These are phyloP conservation scores for Trachelus iudaicus DNA, from an alignment of 2,888 invertebrate species.

Conservation along the genomic window DNA sequence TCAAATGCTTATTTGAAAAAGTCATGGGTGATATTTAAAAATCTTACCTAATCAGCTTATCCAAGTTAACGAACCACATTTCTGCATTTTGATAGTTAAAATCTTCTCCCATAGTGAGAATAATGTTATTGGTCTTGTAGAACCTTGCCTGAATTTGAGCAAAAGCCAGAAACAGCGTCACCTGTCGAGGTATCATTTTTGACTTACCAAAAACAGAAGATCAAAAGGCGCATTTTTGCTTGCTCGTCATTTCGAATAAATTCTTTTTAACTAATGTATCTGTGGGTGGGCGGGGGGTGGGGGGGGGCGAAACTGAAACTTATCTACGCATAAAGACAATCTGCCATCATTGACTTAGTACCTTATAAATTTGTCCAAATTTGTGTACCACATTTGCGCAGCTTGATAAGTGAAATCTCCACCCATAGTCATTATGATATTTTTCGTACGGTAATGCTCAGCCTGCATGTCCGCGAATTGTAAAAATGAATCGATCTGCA, in stretches of 20 bases:
- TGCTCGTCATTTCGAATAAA: neutral
- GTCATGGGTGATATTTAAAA: neutral
- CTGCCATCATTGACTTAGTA: slow-evolving; percentile 46
- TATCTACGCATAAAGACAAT: neutral
- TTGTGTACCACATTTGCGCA: slow-evolving; percentile 83
- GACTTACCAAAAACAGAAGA: neutral
- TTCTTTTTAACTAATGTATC: neutral
- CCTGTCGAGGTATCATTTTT: slow-evolving; percentile 62
- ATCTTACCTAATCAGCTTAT: slow-evolving; percentile 85
- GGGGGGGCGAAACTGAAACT: neutral
- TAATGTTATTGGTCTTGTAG: slow-evolving; percentile 79
- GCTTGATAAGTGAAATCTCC: slow-evolving; percentile 90
- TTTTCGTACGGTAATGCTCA: slow-evolving; percentile 73
- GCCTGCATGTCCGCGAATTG: slow-evolving; percentile 71
- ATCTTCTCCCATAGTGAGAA: slow-evolving; percentile 93
- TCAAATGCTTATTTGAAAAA: neutral
- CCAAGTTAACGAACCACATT: slow-evolving; percentile 87
- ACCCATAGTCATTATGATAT: slow-evolving; percentile 90
- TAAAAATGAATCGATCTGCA: slow-evolving; percentile 67
- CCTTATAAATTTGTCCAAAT: slow-evolving; percentile 87
- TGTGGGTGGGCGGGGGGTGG: neutral
- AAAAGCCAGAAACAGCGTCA: slow-evolving; percentile 70
- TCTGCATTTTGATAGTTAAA: slow-evolving; percentile 84
- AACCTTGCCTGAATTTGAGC: slow-evolving; percentile 67
- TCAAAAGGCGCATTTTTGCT: neutral